These are phyloP conservation scores for Atrichornis clamosus DNA, from an alignment of 2,113 vertebrate genomes.

Conservation along the genomic window DNA sequence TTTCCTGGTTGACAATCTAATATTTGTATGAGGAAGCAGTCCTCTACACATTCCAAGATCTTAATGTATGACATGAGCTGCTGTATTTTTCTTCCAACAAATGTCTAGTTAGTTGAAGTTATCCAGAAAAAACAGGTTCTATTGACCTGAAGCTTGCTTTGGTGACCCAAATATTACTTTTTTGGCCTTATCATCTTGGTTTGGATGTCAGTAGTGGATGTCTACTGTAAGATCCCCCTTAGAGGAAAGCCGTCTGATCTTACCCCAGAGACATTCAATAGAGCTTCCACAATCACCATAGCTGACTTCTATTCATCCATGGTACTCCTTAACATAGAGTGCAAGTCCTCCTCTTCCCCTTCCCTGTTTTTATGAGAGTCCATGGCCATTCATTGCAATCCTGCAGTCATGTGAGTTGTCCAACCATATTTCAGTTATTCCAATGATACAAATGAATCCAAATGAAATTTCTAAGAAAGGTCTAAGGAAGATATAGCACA, in stretches of 20 bases:
- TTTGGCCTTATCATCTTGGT: not conserved
- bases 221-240: not conserved
- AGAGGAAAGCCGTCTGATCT: not conserved
- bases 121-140: not conserved
- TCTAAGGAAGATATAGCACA: not conserved
- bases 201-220: not conserved
- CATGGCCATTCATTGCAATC: too few relatives aligned
- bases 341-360: not conserved
- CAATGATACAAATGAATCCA: not conserved
- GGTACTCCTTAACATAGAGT: not conserved
- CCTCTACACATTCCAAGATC: not conserved
- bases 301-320: not conserved
- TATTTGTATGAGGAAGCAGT: not conserved
- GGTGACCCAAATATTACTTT: not conserved
- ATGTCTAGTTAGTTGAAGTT: not conserved
- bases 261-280: not conserved
- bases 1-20: not conserved
- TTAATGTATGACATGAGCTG: not conserved
- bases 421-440: not conserved
- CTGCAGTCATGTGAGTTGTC: not conserved
- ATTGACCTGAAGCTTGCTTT: not conserved
- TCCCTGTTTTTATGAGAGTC: not conserved
- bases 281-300: not conserved
- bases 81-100: not conserved
- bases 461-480: not conserved